Base-by-base conservation (phyloP, 2,888 invertebrate species). In the Tridacna crocea region DNA sequence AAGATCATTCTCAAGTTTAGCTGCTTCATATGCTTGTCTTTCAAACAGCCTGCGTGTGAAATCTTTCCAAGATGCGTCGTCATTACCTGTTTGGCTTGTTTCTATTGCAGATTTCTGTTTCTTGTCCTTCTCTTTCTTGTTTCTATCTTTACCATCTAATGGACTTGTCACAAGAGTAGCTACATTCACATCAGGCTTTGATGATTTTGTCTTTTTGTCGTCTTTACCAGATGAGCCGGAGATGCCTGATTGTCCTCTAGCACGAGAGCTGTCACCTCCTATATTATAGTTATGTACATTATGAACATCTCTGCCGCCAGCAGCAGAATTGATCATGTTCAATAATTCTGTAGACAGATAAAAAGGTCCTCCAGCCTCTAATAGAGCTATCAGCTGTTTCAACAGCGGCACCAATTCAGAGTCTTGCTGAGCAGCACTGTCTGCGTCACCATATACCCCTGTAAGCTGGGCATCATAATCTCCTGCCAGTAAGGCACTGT, bases 21-120 rank as follows among this genome's bases (percentile, higher is more conserved):
- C 92, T 13, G 93, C 93, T 77, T 93, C 93, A 60, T 92, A 93
- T 6, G 93, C 92, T 83, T 93, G 93, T 76, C 91, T 92, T 79
- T 92, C 92, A 85, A 93, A 92, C 77, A 93, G 84, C 79, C 89
- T 89, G 74, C 91, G 88, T 58, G 88, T 78, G 65, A 89, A 87
- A 24, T 92, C 91, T 47, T 84, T 85, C 77, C 86, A 81, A 22
- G 87, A 58, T 27, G 75, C 74, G 46, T 70, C 70, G 58, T 74
- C 63, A 24, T 63, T 48, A 51, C 74, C 70, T 17, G 60, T 60
- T 15, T 55, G 70, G 36, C 24, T 55, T 19, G 79, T 19, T 17
- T 73, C 76, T 26, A 73, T 60, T 36, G 24, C 46, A 13, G 76
- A 77, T 17, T 75, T 80, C 48, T 83, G 76, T 46, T 81, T 73